These are phyloP conservation scores for Drosophila stalkeri DNA, from an alignment of 2,888 invertebrate species.

Conservation along the genomic window DNA sequence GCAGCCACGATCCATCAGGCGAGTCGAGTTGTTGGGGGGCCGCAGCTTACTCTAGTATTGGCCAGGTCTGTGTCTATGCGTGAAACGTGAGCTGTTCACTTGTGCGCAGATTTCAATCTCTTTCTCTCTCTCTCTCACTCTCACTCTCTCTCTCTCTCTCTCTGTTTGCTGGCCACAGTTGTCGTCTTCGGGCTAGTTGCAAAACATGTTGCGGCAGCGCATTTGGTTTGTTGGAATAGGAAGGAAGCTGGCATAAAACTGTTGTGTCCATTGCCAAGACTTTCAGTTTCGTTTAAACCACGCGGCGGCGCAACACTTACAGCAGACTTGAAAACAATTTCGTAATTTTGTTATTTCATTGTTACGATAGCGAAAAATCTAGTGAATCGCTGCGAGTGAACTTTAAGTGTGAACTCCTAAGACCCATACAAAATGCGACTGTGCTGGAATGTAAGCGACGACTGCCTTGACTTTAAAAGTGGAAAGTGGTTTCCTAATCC, in stretches of 20 bases:
- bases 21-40: conserved; percentile 15
- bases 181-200: conserved; percentile 67
- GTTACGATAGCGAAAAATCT: conserved; percentile 11
- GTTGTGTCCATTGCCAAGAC: conserved; percentile 79
- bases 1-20: not conserved
- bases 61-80: conserved; percentile 51
- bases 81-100: conserved; percentile 42
- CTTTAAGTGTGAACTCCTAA: conserved; percentile 20
- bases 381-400: conserved; percentile 21
- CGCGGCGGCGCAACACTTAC: conserved; percentile 66
- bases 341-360: conserved; percentile 5
- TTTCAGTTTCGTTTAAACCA: conserved; percentile 83
- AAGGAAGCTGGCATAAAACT: conserved; percentile 84
- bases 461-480: not conserved
- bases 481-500: conserved; percentile 5
- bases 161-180: conserved; percentile 29
- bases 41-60: conserved; percentile 35
- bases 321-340: conserved; percentile 13
- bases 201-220: conserved; percentile 68
- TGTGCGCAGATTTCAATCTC: conserved; percentile 60
- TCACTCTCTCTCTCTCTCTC: conserved; percentile 25
- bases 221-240: conserved; percentile 35
- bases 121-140: conserved; percentile 28
- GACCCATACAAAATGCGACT: conserved; percentile 56
- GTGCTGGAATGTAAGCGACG: conserved; percentile 67